A percentile compares a stretch with the other conserved stretches of the same genome.
Conservation (phyloP, 2,113 vertebrate genomes). For the Aix galericulata region DNA sequence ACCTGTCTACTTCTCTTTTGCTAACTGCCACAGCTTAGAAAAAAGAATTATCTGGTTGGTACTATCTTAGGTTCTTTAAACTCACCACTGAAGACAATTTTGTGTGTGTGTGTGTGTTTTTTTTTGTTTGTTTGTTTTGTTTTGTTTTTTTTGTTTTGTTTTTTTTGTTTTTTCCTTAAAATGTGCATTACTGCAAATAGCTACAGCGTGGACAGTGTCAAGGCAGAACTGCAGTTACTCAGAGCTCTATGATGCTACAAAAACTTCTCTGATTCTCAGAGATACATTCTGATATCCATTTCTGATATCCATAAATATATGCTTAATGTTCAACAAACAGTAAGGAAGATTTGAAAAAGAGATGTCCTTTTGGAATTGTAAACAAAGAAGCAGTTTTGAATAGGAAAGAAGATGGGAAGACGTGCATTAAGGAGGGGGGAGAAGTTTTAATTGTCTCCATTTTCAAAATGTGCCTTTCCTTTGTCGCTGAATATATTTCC, state of each 20-base stretch:
- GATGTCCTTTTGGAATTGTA: not conserved
- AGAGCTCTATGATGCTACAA: not conserved
- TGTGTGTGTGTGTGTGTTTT: not conserved
- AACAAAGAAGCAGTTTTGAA: not conserved
- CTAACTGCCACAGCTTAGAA: not conserved
- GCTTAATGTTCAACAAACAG: not conserved
- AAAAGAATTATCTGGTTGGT: not conserved
- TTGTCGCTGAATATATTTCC: not conserved
- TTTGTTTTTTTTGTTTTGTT: not conserved
- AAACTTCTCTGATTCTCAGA: not conserved
- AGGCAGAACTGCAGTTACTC: not conserved
- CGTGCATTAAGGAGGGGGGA: not conserved
- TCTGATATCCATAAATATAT: not conserved
- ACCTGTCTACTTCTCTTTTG: not conserved
- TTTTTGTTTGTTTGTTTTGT: not conserved
- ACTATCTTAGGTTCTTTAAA: not conserved
- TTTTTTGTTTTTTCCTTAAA: not conserved
- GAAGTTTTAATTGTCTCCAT: not conserved
- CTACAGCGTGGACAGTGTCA: not conserved
- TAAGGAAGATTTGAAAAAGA: not conserved
- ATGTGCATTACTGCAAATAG: not conserved
- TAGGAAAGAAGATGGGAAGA: not conserved
- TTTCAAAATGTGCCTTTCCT: not conserved
- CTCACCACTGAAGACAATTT: not conserved
- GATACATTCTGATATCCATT: not conserved